phyloP scores from a whole-genome alignment of 2,888 invertebrate species.

The Maniola hyperantus region DNA sequence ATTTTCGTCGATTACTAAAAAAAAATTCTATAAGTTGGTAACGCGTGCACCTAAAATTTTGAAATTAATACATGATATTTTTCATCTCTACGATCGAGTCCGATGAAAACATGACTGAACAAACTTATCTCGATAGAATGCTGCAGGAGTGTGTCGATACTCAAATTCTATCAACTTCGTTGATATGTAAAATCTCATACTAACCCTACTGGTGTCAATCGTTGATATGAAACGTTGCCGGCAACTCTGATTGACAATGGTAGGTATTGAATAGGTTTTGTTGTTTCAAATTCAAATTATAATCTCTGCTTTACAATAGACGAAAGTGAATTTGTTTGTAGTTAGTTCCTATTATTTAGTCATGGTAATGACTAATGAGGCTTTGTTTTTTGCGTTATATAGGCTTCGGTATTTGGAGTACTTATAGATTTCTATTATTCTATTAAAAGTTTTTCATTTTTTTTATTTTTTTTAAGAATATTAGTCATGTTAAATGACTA shows the following conservation, averaged over 20 bases:
- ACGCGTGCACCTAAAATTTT: no score
- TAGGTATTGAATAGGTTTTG: conserved; percentile 30
- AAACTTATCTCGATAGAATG: no score
- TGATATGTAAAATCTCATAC: no score
- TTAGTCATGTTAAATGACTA: no score
- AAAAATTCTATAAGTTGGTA: no score
- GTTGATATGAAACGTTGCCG: conserved; percentile 45
- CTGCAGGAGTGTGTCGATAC: no score
- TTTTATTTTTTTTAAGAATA: no score
- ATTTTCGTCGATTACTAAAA: no score
- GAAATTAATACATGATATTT: no score
- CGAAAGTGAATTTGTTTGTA: conserved; percentile 13
- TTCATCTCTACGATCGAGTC: no score
- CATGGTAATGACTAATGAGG: neutral
- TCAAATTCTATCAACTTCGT: no score
- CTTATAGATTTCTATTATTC: neutral
- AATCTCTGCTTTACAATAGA: conserved; percentile 18
- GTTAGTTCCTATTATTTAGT: neutral
- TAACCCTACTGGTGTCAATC: conserved; percentile 27
- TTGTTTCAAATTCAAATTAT: conserved; percentile 18
- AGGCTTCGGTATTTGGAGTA: neutral
- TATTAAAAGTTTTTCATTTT: neutral
- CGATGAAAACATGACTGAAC: no score
- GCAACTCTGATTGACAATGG: conserved; percentile 41
- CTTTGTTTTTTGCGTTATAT: neutral